Conservation (phyloP, 2,888 invertebrate genomes). For the Mythimna pallens region DNA sequence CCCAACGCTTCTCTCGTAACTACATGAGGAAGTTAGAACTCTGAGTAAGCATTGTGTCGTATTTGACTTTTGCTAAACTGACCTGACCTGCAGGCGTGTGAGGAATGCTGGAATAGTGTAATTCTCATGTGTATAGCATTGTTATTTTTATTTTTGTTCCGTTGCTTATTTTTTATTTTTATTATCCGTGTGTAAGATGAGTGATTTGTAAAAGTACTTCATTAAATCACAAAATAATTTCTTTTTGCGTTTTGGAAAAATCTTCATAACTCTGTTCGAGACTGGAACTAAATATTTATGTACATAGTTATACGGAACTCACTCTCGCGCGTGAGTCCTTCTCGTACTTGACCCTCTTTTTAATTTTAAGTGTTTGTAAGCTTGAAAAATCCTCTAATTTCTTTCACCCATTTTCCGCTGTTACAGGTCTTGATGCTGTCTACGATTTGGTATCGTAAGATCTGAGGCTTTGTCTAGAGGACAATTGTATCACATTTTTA, state of each 20-base stretch:
- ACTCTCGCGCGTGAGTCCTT: too few species aligned
- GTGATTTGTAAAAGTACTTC: too few species aligned
- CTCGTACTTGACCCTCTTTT: too few species aligned
- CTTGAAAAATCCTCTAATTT: conserved; percentile 15
- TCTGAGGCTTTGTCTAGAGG: conserved; percentile 53
- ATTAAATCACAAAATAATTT: too few species aligned
- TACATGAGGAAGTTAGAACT: not conserved
- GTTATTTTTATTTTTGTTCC: too few species aligned
- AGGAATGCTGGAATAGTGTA: not conserved
- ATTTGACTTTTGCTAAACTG: conserved; percentile 6
- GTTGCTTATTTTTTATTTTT: too few species aligned
- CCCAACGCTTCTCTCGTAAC: conserved; percentile 8
- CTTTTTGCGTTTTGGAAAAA: too few species aligned
- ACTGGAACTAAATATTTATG: too few species aligned
- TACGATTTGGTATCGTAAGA: conserved; percentile 30
- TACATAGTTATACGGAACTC: too few species aligned
- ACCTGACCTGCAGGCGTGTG: not conserved
- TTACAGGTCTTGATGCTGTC: conserved; percentile 33
- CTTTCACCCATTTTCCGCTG: conserved; percentile 11
- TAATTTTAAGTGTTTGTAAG: not conserved
- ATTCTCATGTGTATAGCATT: too few species aligned
- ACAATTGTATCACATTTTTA: conserved; percentile 54
- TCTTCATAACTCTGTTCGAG: too few species aligned
- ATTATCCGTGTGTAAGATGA: too few species aligned
- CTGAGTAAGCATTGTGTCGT: not conserved